These are phyloP conservation scores for Pachycephus smyrnensis DNA, from an alignment of 2,888 invertebrate genomes.

Conservation along the genomic window DNA sequence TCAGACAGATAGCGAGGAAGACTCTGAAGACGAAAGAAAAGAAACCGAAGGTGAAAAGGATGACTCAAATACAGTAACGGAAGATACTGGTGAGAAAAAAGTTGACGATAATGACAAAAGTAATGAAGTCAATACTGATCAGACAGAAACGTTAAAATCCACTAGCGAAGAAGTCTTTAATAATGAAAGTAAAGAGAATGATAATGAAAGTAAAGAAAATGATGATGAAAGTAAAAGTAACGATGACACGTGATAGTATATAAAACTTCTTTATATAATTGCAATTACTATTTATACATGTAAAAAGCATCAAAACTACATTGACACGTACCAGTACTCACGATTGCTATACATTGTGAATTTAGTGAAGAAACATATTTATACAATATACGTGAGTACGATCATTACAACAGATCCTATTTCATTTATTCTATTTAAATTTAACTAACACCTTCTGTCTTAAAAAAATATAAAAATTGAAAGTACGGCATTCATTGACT, in stretches of 20 bases:
- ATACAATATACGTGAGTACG: not conserved
- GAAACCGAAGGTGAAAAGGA: slow-evolving; percentile 13
- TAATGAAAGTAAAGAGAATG: slow-evolving; percentile 31
- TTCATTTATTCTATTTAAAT: not conserved
- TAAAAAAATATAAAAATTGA: not conserved
- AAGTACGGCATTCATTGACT: not conserved
- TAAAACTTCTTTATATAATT: no score
- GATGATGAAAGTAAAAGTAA: slow-evolving; percentile 12
- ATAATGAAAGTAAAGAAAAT: slow-evolving; percentile 25
- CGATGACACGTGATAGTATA: not conserved
- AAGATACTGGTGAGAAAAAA: slow-evolving; percentile 33
- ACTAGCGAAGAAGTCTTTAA: slow-evolving; percentile 38
- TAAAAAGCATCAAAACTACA: not conserved
- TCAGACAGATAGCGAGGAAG: slow-evolving; percentile 30
- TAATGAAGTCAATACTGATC: not conserved
- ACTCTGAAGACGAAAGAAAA: slow-evolving; percentile 6
- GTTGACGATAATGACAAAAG: slow-evolving; percentile 37
- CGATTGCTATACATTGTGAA: not conserved
- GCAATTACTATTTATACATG: not conserved
- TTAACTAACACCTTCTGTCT: not conserved
- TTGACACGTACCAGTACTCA: not conserved
- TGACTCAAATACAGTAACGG: slow-evolving; percentile 40
- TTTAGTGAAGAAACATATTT: not conserved
- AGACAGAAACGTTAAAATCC: slow-evolving; percentile 54
- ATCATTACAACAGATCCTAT: not conserved